Percentiles rank a stretch among this genome's conserved stretches.
Conservation (phyloP, 2,113 vertebrate species). For the Tachuris rubrigastra region DNA sequence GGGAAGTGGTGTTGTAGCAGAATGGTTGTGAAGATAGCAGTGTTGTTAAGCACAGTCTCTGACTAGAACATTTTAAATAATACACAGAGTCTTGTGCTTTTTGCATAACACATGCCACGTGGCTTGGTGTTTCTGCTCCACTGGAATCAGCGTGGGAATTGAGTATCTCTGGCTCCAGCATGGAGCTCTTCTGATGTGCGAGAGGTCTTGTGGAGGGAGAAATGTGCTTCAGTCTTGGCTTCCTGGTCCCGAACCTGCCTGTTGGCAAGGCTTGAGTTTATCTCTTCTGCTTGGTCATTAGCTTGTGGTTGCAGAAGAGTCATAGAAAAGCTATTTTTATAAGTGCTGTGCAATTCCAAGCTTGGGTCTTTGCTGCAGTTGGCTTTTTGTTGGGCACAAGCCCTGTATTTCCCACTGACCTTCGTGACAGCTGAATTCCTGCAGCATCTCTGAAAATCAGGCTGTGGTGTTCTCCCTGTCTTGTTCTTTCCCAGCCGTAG, state of each 20-base stretch:
- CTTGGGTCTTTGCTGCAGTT: neutral
- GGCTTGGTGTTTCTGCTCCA: slow-evolving; percentile 9
- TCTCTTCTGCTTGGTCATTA: neutral
- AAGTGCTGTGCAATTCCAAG: neutral
- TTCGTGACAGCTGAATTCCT: neutral
- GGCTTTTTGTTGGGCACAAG: neutral
- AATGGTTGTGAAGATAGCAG: neutral
- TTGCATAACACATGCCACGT: neutral
- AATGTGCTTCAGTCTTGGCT: neutral
- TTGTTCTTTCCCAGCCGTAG: neutral
- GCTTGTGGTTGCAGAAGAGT: neutral
- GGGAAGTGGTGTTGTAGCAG: neutral
- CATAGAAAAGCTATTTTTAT: neutral
- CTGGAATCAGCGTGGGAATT: neutral
- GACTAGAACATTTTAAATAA: slow-evolving; percentile 7
- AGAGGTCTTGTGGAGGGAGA: neutral
- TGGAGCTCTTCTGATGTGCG: neutral
- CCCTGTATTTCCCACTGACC: neutral
- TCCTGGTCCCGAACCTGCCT: neutral
- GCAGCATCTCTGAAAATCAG: neutral
- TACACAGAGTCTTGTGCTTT: neutral
- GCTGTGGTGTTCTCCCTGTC: neutral
- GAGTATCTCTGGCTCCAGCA: neutral
- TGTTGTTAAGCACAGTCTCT: neutral
- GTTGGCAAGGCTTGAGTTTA: neutral